Evolutionary conservation across 30 jellyfish, hydroid and myxozoan genomes (phyloP).

Genomic region (Hydra vulgaris): DNA sequence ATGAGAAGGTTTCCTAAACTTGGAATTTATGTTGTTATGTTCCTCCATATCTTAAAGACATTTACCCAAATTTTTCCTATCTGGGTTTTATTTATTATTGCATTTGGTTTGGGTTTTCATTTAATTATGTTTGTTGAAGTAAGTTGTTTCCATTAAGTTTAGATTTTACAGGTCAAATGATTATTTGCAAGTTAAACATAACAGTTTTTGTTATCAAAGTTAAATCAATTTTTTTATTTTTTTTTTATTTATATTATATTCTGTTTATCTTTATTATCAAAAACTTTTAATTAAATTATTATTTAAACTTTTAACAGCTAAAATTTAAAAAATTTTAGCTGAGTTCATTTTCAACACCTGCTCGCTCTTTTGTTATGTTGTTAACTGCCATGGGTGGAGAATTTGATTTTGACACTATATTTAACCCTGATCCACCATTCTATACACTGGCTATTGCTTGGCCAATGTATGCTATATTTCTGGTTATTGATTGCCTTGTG

Average conservation of each 20-base stretch:
- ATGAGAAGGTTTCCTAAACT: conserved; percentile 94
- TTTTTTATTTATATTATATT: background rate
- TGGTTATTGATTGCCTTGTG: conserved; percentile 74
- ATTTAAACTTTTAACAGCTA: too few relatives aligned
- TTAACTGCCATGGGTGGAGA: conserved; percentile 98
- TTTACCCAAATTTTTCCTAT: conserved; percentile 83
- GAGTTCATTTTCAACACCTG: too few relatives aligned
- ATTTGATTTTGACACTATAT: conserved; percentile 79
- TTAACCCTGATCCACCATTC: conserved; percentile 63
- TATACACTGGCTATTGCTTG: conserved; percentile 80
- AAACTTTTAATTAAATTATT: too few relatives aligned
- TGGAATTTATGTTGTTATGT: conserved; percentile 97
- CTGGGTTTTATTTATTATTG: conserved; percentile 66
- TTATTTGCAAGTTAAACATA: too few relatives aligned
- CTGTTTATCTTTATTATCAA: background rate
- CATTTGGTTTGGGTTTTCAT: conserved; percentile 96
- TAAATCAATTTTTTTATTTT: background rate
- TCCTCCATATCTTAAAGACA: conserved; percentile 81
- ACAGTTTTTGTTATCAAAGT: background rate
- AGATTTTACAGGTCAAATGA: too few relatives aligned
- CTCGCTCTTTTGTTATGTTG: conserved; percentile 81
- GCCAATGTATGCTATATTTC: conserved; percentile 82
- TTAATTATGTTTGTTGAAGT: conserved; percentile 77
- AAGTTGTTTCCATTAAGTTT: too few relatives aligned
- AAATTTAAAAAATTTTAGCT: too few relatives aligned